Percentiles rank a stretch among this genome's conserved stretches.
These are phyloP conservation scores for Pyrrhia umbra DNA, from an alignment of 2,888 invertebrate genomes.

Conservation along the genomic window DNA sequence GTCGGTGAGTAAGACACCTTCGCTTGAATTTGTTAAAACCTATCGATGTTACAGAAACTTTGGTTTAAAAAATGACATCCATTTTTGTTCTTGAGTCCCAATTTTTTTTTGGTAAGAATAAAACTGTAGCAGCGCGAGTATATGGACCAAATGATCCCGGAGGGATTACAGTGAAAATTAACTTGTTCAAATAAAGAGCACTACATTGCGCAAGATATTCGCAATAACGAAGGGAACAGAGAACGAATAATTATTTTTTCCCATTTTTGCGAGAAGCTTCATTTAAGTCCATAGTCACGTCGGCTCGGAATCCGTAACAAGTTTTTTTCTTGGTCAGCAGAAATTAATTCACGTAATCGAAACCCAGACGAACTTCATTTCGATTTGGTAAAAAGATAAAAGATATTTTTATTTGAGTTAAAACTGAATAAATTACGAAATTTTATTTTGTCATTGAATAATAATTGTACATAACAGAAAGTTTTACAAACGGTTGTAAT, in stretches of 20 bases:
- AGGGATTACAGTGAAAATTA: slow-evolving; percentile 62
- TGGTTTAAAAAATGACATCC: slow-evolving; percentile 11
- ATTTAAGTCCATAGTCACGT: slow-evolving; percentile 71
- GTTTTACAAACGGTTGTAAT: slow-evolving; percentile 20
- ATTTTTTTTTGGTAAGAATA: slow-evolving; percentile 18
- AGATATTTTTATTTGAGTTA: slow-evolving; percentile 32
- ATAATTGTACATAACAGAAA: slow-evolving; percentile 29
- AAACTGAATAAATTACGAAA: slow-evolving; percentile 28
- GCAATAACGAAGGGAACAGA: slow-evolving; percentile 57
- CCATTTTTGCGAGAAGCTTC: slow-evolving; percentile 61
- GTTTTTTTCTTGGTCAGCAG: slow-evolving; percentile 70
- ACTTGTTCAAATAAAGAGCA: slow-evolving; percentile 66
- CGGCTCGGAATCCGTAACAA: slow-evolving; percentile 64
- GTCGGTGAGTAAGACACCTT: slow-evolving; percentile 45
- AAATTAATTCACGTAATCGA: slow-evolving; percentile 72
- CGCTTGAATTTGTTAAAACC: slow-evolving; percentile 21
- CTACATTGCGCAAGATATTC: slow-evolving; percentile 62
- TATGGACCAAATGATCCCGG: slow-evolving; percentile 39
- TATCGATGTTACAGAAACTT: slow-evolving; percentile 7
- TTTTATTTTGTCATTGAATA: slow-evolving; percentile 36
- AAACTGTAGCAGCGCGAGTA: slow-evolving; percentile 24
- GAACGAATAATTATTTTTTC: slow-evolving; percentile 69
- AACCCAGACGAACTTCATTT: slow-evolving; percentile 60
- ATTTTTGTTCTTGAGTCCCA: background rate
- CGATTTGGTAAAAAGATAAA: slow-evolving; percentile 55